Percentiles rank a stretch among this genome's conserved stretches.
Conservation (phyloP, 2,888 invertebrate species). For the Iphiclides podalirius region DNA sequence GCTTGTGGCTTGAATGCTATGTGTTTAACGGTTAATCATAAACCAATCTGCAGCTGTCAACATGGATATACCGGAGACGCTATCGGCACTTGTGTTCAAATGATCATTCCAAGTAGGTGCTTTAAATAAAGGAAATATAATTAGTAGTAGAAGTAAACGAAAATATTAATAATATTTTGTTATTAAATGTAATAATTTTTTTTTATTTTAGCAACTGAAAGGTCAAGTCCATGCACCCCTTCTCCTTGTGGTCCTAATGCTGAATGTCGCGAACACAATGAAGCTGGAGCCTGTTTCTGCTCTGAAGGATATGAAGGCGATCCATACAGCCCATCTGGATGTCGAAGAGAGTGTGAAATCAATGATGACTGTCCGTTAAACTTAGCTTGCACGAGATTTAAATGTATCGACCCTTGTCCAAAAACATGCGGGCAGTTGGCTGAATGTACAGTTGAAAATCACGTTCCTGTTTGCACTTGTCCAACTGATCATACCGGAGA, state of each 20-base stretch:
- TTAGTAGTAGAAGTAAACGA: constrained; percentile 1
- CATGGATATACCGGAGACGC: constrained; percentile 92
- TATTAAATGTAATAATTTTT: background rate
- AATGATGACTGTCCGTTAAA: constrained; percentile 87
- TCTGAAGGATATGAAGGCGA: constrained; percentile 89
- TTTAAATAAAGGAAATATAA: constrained; percentile 7
- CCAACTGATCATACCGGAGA: constrained; percentile 88
- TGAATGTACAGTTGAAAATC: constrained; percentile 87
- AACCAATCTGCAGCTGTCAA: constrained; percentile 89
- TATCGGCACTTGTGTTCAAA: constrained; percentile 82
- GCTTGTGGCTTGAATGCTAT: constrained; percentile 88
- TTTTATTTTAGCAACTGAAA: constrained; percentile 63
- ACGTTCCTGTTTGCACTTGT: constrained; percentile 89
- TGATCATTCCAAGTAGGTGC: constrained; percentile 68
- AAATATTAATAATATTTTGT: background rate
- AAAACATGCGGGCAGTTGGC: constrained; percentile 91
- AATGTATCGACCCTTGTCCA: constrained; percentile 92
- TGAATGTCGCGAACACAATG: constrained; percentile 89
- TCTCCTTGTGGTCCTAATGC: constrained; percentile 93
- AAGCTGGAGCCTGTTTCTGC: constrained; percentile 92
- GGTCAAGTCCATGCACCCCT: constrained; percentile 88
- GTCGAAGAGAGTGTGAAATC: constrained; percentile 88
- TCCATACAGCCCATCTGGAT: constrained; percentile 86
- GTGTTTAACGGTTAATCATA: constrained; percentile 92
- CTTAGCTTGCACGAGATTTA: constrained; percentile 88